Evolutionary conservation across 2,797 vertebrate species (phyloP).

Genomic region (Champsocephalus esox): DNA sequence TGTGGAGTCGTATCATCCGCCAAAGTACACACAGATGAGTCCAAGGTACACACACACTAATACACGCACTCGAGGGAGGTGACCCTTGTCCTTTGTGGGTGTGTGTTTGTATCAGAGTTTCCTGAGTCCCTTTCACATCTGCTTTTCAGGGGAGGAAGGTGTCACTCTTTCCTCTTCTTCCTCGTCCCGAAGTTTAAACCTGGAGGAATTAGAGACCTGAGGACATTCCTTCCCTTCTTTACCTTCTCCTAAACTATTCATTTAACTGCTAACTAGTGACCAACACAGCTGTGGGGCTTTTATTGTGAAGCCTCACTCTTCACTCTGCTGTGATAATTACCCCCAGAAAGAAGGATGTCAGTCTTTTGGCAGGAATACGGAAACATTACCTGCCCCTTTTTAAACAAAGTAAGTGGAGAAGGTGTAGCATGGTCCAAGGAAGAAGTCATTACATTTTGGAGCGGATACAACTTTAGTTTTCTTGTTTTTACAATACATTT

Average conservation of each 20-base stretch:
- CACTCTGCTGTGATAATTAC: background rate
- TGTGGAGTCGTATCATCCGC: conserved; percentile 39
- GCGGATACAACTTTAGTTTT: too few relatives aligned
- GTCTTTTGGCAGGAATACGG: too few relatives aligned
- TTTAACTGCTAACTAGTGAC: conserved; percentile 31
- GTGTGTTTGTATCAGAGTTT: conserved; percentile 8
- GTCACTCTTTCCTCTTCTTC: conserved; percentile 39
- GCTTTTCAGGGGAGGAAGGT: conserved; percentile 33
- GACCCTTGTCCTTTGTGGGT: conserved; percentile 15
- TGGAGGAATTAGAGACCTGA: conserved; percentile 52
- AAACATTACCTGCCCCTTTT: too few relatives aligned
- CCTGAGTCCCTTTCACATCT: conserved; percentile 55
- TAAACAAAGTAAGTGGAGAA: too few relatives aligned
- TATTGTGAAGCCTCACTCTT: background rate
- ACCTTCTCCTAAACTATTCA: conserved; percentile 19
- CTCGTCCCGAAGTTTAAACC: conserved; percentile 2
- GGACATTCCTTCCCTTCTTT: conserved; percentile 48
- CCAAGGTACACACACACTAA: conserved; percentile 56
- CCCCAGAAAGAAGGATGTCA: too few relatives aligned
- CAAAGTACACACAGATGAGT: conserved; percentile 49
- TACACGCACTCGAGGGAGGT: conserved; percentile 18
- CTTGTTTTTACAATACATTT: too few relatives aligned
- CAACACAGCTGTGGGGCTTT: conserved; percentile 43
- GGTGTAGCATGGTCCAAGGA: too few relatives aligned
- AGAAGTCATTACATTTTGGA: too few relatives aligned